Base-by-base conservation (phyloP, 2,113 vertebrate genomes). In the Gobio gobio region DNA sequence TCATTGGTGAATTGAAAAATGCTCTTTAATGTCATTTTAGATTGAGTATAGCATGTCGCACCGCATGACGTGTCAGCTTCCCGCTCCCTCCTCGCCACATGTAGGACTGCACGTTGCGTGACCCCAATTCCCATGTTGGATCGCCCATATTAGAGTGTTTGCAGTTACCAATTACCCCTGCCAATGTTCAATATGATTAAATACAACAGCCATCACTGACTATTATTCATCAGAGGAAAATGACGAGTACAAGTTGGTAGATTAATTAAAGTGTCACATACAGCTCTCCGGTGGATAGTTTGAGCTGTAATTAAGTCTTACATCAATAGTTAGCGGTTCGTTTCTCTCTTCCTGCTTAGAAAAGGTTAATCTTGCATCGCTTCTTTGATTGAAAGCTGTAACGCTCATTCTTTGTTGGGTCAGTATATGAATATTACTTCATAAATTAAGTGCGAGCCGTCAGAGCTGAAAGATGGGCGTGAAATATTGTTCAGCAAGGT, bases 321-420 rank as follows among this genome's bases (percentile, higher is more conserved):
- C 74, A 86, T 84, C 87, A 88, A 89, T 85, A 82, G 88, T 89
- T 89, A 85, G 85, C 83, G 33, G 59, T 82, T 72, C 68, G 74
- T 58, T 64, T 83, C 29, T 78, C 29, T 75, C 59, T 82, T 29
- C 45, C 79, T 87, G 82, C 86, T 86, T 74, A 82, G 89, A 87
- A 90, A 89, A 90, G 88, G 90, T 91, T 88, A 90, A 88, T 88
- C 80, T 85, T 78, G 43, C 85, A 78, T 78, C 70, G 29, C 82
- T 68, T 88, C 82, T 75, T 70, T 80, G 86, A 90, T 87, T 88
- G 84, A 86, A 83, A 85, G 78, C 33, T 51, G 49, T 83, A 66
- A 40, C 63, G 40, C 58, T 70, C 78, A 77, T 51, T 78, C 78
- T 85, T 70, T 82, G 84, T 58, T 12, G 64, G 51, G 79, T 61